Evolutionary conservation across 2,797 vertebrate genomes (phyloP).

Genomic region (Xyrichtys novacula): DNA sequence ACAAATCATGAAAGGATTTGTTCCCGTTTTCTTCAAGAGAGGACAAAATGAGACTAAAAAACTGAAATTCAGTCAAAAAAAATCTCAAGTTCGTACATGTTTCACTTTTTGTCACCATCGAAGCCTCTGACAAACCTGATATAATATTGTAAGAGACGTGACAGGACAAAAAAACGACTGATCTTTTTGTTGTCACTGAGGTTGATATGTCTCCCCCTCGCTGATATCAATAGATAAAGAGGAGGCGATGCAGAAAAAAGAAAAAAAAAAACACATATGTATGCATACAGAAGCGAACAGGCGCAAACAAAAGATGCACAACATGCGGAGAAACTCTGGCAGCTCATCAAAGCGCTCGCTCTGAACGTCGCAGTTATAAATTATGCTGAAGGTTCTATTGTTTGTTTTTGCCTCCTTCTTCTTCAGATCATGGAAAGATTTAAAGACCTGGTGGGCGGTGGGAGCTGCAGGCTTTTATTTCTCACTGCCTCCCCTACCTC

Average conservation of each 20-base stretch:
- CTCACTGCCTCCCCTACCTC: slow-evolving; percentile 40
- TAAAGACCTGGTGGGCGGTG: slow-evolving; percentile 65
- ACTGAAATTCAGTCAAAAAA: slow-evolving; percentile 12
- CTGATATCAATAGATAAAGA: slow-evolving; percentile 58
- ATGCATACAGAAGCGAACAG: slow-evolving; percentile 37
- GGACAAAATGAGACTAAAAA: not conserved
- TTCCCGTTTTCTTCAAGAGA: not conserved
- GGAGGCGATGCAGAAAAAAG: slow-evolving; percentile 30
- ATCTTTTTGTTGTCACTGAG: slow-evolving; percentile 57
- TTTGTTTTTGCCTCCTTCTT: slow-evolving; percentile 62
- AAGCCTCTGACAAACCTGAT: slow-evolving; percentile 24
- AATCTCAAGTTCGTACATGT: slow-evolving; percentile 23
- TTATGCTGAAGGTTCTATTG: slow-evolving; percentile 74
- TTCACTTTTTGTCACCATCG: slow-evolving; percentile 32
- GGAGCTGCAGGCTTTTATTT: slow-evolving; percentile 67
- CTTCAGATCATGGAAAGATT: slow-evolving; percentile 77
- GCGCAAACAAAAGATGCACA: slow-evolving; percentile 55
- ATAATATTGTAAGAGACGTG: slow-evolving; percentile 46
- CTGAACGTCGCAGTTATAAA: slow-evolving; percentile 60
- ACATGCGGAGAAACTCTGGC: slow-evolving; percentile 56
- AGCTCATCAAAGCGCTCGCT: slow-evolving; percentile 71
- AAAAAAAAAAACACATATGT: slow-evolving; percentile 48
- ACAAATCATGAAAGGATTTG: too few relatives aligned
- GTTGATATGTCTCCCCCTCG: slow-evolving; percentile 52
- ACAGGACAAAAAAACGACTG: slow-evolving; percentile 53